phyloP scores from a whole-genome alignment of 2,797 vertebrate genomes.

The Clarias laeviceps region DNA sequence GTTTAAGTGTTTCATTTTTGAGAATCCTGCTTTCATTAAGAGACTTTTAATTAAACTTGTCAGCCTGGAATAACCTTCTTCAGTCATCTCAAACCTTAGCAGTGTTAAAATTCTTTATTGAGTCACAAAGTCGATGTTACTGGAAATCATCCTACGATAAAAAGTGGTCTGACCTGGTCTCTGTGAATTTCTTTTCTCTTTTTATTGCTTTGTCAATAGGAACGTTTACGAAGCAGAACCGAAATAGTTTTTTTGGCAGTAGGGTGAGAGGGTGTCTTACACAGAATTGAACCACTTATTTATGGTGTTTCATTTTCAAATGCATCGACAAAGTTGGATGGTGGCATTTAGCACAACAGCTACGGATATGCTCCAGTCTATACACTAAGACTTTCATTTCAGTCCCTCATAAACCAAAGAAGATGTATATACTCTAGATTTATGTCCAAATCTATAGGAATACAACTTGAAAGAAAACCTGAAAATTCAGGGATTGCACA shows the following conservation, averaged over 20 bases:
- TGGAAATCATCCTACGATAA: slow-evolving; percentile 37
- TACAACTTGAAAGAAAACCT: slow-evolving; percentile 28
- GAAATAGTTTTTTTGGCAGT: neutral
- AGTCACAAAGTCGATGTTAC: slow-evolving; percentile 59
- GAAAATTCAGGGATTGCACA: slow-evolving; percentile 29
- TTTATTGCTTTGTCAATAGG: neutral
- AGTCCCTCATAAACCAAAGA: neutral
- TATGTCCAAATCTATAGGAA: neutral
- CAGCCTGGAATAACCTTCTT: slow-evolving; percentile 53
- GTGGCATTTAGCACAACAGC: neutral
- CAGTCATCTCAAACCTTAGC: slow-evolving; percentile 65
- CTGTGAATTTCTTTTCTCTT: neutral
- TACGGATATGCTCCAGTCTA: neutral
- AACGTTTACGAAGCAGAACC: neutral
- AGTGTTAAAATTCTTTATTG: neutral
- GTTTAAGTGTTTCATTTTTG: slow-evolving; percentile 63
- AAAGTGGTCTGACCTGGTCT: slow-evolving; percentile 6
- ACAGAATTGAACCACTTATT: neutral
- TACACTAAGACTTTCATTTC: slow-evolving; percentile 10
- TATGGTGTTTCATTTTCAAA: neutral
- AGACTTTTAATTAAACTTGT: slow-evolving; percentile 58
- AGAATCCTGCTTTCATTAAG: slow-evolving; percentile 46
- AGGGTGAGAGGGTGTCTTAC: too few relatives aligned
- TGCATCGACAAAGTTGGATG: neutral
- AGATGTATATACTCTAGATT: slow-evolving; percentile 3